A percentile compares a stretch with the other conserved stretches of the same genome.
phyloP scores from a whole-genome alignment of 30 jellyfish, hydroid and myxozoan genomes.

The Aurelia aurita region DNA sequence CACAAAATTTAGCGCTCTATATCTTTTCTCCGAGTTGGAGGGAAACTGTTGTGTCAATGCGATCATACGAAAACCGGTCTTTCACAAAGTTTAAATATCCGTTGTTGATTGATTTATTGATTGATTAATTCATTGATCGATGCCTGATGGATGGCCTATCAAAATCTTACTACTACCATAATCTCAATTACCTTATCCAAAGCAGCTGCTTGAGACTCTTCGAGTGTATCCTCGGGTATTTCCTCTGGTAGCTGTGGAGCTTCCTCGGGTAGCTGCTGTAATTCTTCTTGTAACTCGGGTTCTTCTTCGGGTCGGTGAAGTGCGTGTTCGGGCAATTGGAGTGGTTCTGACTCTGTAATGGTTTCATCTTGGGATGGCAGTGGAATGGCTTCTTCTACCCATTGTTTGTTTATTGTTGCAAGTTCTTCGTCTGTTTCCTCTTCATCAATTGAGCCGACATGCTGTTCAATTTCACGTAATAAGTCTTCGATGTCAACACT shows the following conservation, averaged over 20 bases:
- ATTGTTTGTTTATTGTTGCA: slow-evolving; percentile 46
- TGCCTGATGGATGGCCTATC: too few species aligned
- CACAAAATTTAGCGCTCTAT: too few species aligned
- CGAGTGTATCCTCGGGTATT: not conserved
- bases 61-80: too few species aligned
- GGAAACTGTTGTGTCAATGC: too few species aligned
- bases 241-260: not conserved
- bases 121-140: too few species aligned
- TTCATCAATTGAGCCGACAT: slow-evolving; percentile 76
- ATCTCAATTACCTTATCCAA: slow-evolving; percentile 6
- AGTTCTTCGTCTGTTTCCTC: slow-evolving; percentile 71
- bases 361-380: slow-evolving; percentile 52
- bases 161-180: too few species aligned
- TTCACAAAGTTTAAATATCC: too few species aligned
- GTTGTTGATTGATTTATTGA: too few species aligned
- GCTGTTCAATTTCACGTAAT: slow-evolving; percentile 70
- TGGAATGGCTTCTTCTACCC: slow-evolving; percentile 47
- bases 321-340: slow-evolving; percentile 27
- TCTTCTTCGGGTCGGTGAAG: slow-evolving; percentile 33
- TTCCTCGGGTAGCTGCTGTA: slow-evolving; percentile 18
- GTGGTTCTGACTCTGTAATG: slow-evolving; percentile 56
- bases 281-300: not conserved
- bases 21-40: too few species aligned
- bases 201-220: not conserved
- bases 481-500: slow-evolving; percentile 80